phyloP scores from a whole-genome alignment of 2,888 invertebrate species.

The Dione juno region DNA sequence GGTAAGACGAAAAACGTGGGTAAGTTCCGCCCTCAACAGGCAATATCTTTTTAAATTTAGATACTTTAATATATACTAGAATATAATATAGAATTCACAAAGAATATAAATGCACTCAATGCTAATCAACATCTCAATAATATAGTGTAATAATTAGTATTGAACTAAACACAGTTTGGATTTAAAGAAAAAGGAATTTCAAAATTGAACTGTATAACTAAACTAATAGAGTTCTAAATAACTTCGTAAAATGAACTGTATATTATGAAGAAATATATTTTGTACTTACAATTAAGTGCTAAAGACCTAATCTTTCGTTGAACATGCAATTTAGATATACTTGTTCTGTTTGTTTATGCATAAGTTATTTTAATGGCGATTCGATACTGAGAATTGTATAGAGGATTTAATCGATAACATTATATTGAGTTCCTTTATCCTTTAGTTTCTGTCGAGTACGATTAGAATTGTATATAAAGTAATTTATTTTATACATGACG shows the following conservation, averaged over 20 bases:
- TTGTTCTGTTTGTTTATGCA: constrained; percentile 46
- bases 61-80: too few species aligned
- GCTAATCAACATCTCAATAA: constrained; percentile 44
- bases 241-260: neutral
- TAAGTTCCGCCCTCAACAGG: too few species aligned
- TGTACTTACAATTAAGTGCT: constrained; percentile 53
- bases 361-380: constrained; percentile 58
- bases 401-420: constrained; percentile 26
- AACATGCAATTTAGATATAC: constrained; percentile 50
- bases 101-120: constrained; percentile 36
- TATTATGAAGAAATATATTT: constrained; percentile 48
- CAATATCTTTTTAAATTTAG: too few species aligned
- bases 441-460: neutral
- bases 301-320: constrained; percentile 52
- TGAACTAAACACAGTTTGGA: constrained; percentile 35
- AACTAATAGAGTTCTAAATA: neutral
- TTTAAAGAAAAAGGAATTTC: constrained; percentile 6
- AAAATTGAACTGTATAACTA: neutral
- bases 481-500: neutral
- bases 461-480: neutral
- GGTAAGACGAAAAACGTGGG: too few species aligned
- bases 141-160: constrained; percentile 47
- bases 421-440: neutral
- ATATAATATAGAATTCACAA: too few species aligned
- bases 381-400: constrained; percentile 35